These are phyloP conservation scores for Eustalomyia histrio DNA, from an alignment of 2,888 invertebrate species.

Conservation along the genomic window DNA sequence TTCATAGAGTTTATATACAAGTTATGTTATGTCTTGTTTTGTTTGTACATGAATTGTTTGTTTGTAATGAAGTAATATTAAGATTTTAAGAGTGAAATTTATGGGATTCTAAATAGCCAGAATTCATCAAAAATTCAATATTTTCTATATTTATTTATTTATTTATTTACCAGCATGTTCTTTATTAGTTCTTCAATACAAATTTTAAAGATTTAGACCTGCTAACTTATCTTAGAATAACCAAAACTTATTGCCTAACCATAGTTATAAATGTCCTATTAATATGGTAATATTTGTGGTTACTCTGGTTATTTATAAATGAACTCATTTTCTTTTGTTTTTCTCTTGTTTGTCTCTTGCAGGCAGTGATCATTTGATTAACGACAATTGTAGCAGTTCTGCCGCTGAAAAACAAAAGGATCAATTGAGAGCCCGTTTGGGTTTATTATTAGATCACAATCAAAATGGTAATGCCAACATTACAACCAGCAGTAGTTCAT, in stretches of 20 bases:
- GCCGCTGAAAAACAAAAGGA: slow-evolving; percentile 76
- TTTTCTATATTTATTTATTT: not conserved
- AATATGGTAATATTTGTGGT: no score
- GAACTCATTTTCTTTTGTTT: no score
- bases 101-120: no score
- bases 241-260: no score
- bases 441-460: slow-evolving; percentile 73
- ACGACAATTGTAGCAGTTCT: slow-evolving; percentile 68
- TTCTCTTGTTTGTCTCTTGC: slow-evolving; percentile 30
- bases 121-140: no score
- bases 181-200: slow-evolving; percentile 3
- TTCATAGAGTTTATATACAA: slow-evolving; percentile 16
- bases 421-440: slow-evolving; percentile 76
- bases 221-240: no score
- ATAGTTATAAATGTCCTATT: no score
- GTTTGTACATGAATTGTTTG: slow-evolving; percentile 53
- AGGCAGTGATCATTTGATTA: slow-evolving; percentile 72
- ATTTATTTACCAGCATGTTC: slow-evolving; percentile 9
- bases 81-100: not conserved
- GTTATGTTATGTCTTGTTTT: slow-evolving; percentile 34
- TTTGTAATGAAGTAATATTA: slow-evolving; percentile 25
- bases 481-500: slow-evolving; percentile 71
- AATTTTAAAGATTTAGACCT: slow-evolving; percentile 15
- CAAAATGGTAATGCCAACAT: slow-evolving; percentile 69
- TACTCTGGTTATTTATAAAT: no score